A percentile compares a stretch with the other conserved stretches of the same genome.
Conservation (phyloP, 1,140 invertebrate species). For the Paracyclopina nana region DNA sequence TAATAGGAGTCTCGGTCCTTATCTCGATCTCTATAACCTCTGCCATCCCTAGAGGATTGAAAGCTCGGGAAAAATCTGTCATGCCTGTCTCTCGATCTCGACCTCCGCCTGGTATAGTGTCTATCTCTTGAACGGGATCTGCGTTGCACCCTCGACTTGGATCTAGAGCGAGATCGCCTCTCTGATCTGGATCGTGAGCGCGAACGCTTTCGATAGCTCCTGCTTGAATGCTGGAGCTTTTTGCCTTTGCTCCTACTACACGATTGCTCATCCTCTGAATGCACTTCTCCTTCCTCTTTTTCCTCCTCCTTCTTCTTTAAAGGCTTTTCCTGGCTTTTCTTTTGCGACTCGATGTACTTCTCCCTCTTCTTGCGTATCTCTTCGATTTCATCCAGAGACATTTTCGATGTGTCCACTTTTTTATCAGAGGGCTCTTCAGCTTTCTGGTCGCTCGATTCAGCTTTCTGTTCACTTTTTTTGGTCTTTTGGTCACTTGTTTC, state of each 20-base stretch:
- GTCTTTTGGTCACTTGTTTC: too few species aligned
- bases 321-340: conserved; percentile 2
- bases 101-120: not conserved
- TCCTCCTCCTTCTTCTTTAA: conserved; percentile 5
- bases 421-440: not conserved
- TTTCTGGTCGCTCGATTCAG: too few species aligned
- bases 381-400: conserved; percentile 8
- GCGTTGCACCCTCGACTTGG: not conserved
- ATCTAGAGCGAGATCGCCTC: not conserved
- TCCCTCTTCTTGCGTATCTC: not conserved
- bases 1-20: too few species aligned
- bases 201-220: not conserved
- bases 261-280: not conserved
- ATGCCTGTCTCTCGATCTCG: not conserved
- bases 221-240: not conserved
- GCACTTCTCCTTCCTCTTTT: not conserved
- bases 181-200: not conserved
- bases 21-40: not conserved
- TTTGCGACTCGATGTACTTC: too few species aligned
- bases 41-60: not conserved
- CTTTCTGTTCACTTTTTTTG: too few species aligned
- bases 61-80: not conserved
- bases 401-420: not conserved
- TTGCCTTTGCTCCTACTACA: not conserved
- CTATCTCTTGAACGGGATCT: not conserved